Evolutionary conservation across 2,113 vertebrate genomes (phyloP).

Genomic region (Sigmodon hispidus): DNA sequence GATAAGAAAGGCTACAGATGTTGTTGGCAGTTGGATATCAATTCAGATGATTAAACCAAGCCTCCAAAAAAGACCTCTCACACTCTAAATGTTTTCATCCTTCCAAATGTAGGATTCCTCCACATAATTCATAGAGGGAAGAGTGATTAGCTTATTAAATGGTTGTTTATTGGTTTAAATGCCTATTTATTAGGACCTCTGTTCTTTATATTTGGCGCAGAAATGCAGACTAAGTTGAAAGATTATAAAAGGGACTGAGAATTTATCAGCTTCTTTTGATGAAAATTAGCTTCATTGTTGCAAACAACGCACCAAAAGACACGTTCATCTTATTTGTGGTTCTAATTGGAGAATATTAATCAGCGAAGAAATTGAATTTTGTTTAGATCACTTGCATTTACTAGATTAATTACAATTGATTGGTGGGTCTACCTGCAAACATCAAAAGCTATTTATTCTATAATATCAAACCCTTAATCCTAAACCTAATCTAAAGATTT

Average conservation of each 20-base stretch:
- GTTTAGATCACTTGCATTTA: not conserved
- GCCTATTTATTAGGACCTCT: not conserved
- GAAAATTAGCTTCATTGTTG: not conserved
- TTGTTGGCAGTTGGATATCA: constrained; percentile 83
- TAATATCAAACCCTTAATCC: constrained; percentile 33
- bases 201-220: constrained; percentile 13
- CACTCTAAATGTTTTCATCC: not conserved
- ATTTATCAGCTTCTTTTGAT: not conserved
- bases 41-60: constrained; percentile 83
- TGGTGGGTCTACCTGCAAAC: constrained; percentile 24
- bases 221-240: constrained; percentile 30
- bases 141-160: not conserved
- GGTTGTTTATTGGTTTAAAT: constrained; percentile 28
- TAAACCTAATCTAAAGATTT: not conserved
- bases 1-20: constrained; percentile 85
- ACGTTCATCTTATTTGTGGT: not conserved
- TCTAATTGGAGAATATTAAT: not conserved
- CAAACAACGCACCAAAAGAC: not conserved
- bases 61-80: constrained; percentile 57
- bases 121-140: not conserved
- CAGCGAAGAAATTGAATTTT: not conserved
- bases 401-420: constrained; percentile 41
- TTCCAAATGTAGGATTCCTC: constrained; percentile 44
- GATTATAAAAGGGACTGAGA: not conserved
- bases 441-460: constrained; percentile 37